Conservation (phyloP, 2,888 invertebrate genomes). For the Hyposoter didymator region DNA sequence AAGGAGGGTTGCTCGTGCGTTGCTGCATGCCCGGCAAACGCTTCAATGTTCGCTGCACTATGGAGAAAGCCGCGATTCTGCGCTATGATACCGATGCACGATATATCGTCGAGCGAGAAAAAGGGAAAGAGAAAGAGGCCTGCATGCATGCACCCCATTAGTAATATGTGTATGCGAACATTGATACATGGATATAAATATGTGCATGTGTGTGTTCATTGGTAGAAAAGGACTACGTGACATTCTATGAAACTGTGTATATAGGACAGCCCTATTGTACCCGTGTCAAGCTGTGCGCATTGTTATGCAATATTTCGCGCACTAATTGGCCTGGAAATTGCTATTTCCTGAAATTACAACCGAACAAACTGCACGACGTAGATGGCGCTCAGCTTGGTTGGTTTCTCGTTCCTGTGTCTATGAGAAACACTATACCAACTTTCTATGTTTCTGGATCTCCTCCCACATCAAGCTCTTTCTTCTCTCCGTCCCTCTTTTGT, state of each 20-base stretch:
- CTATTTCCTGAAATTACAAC: constrained; percentile 78
- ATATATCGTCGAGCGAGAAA: constrained; percentile 28
- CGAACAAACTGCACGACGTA: constrained; percentile 34
- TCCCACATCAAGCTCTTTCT: constrained; percentile 4
- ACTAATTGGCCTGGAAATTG: constrained; percentile 81
- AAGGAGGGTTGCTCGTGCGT: constrained; percentile 12
- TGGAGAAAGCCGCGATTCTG: constrained; percentile 41
- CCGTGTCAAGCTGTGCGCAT: constrained; percentile 75
- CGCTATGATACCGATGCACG: constrained; percentile 53
- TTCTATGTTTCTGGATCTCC: constrained; percentile 3
- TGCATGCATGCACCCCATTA: constrained; percentile 27
- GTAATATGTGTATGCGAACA: constrained; percentile 6
- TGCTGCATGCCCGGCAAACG: constrained; percentile 13
- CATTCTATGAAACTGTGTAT: constrained; percentile 61
- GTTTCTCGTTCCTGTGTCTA: constrained; percentile 12
- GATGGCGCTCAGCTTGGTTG: constrained; percentile 22
- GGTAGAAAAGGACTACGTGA: constrained; percentile 42
- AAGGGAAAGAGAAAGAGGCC: neutral
- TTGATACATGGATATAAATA: neutral
- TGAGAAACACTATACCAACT: constrained; percentile 17
- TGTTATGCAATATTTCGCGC: constrained; percentile 80
- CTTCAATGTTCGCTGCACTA: constrained; percentile 41
- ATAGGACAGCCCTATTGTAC: constrained; percentile 71
- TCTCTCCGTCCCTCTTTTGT: neutral
- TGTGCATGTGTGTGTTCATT: constrained; percentile 28